phyloP scores from a whole-genome alignment of 92 coral and sea anemone genomes.

The Virgularia gustaviana region DNA sequence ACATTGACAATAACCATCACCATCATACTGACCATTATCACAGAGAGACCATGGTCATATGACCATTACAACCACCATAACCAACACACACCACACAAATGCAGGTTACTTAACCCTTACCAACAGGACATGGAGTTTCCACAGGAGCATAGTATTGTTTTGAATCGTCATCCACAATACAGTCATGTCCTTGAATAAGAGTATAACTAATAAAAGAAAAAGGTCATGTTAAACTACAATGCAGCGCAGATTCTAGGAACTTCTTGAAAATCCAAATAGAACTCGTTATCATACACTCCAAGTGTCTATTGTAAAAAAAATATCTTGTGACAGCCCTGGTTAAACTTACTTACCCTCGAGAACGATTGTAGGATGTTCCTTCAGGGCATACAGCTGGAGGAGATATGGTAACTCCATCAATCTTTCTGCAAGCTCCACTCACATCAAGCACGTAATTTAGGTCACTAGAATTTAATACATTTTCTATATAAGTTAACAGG shows the following conservation, averaged over 20 bases:
- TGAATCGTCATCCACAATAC: conserved; percentile 59
- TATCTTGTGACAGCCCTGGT: neutral
- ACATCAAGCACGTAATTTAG: neutral
- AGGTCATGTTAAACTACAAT: neutral
- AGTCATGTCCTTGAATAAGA: conserved; percentile 69
- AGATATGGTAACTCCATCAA: conserved; percentile 1
- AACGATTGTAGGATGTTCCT: conserved; percentile 47
- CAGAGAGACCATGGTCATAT: too few species aligned
- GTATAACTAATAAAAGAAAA: conserved; percentile 56
- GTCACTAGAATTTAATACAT: neutral
- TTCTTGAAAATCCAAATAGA: too few species aligned
- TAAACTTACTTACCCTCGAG: conserved; percentile 56
- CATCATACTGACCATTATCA: neutral
- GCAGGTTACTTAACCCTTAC: too few species aligned
- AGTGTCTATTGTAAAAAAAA: too few species aligned
- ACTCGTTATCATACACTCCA: too few species aligned
- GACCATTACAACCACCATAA: too few species aligned
- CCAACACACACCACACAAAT: too few species aligned
- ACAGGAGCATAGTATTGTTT: conserved; percentile 44
- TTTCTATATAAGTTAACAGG: neutral
- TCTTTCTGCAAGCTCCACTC: neutral
- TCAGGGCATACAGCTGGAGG: conserved; percentile 68
- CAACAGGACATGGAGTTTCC: conserved; percentile 75
- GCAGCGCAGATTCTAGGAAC: too few species aligned
- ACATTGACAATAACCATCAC: neutral